phyloP scores from a whole-genome alignment of 2,888 invertebrate genomes.

The Amorpha juglandis region DNA sequence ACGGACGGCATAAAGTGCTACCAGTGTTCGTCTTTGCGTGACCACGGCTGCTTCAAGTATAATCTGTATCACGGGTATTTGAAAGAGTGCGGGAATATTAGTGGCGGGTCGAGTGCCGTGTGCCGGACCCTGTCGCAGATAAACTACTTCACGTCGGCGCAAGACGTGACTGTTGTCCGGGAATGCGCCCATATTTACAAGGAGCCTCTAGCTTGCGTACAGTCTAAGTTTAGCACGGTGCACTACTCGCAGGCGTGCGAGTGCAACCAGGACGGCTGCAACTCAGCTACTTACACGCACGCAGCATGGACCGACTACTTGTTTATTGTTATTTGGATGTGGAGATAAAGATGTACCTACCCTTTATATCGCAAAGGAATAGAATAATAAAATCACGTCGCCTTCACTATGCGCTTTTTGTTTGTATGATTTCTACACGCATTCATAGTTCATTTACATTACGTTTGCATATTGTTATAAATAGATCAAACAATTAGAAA shows the following conservation, averaged over 20 bases:
- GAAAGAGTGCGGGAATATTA: constrained; percentile 51
- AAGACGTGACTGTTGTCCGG: constrained; percentile 60
- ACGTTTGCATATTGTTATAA: not conserved
- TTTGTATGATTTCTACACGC: not conserved
- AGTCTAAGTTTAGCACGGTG: constrained; percentile 62
- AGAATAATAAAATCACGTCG: not conserved
- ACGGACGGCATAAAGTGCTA: constrained; percentile 63
- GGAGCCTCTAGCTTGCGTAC: constrained; percentile 52
- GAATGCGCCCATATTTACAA: constrained; percentile 70
- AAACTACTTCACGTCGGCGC: constrained; percentile 60
- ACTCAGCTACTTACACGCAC: constrained; percentile 35
- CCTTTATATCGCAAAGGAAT: not conserved
- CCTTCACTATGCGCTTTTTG: not conserved
- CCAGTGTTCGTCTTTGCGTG: constrained; percentile 60
- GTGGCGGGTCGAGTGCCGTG: constrained; percentile 44
- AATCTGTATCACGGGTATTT: constrained; percentile 56
- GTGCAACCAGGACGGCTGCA: constrained; percentile 68
- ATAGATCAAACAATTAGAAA: not conserved
- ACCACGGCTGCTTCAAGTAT: constrained; percentile 58
- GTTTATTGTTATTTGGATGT: constrained; percentile 15
- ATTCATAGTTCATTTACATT: not conserved
- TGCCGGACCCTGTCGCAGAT: constrained; percentile 67
- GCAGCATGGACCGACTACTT: not conserved
- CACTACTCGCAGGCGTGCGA: constrained; percentile 72
- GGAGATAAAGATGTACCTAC: not conserved